Conservation (phyloP, 2,888 invertebrate genomes). For the Drosophila longiperda region DNA sequence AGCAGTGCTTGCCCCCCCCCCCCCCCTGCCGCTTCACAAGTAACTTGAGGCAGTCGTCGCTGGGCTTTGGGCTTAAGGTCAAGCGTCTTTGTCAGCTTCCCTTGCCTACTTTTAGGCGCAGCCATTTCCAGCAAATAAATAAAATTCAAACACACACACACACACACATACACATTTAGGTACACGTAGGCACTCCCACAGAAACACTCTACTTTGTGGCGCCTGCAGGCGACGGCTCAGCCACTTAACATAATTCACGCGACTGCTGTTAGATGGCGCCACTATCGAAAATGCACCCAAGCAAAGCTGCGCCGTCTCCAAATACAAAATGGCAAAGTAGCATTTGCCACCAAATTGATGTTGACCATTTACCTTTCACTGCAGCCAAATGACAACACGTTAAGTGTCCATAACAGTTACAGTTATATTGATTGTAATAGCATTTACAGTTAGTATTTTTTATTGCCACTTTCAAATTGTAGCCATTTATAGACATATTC, state of each 20-base stretch:
- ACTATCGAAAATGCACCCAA: constrained; percentile 32
- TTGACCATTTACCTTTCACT: constrained; percentile 5
- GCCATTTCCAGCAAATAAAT: constrained; percentile 62
- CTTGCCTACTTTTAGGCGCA: constrained; percentile 62
- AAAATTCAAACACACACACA: constrained; percentile 41
- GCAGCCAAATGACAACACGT: constrained; percentile 37
- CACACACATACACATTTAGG: neutral
- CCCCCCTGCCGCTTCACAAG: constrained; percentile 35
- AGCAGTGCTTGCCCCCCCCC: neutral
- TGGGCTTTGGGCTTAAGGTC: constrained; percentile 62
- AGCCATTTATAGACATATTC: neutral
- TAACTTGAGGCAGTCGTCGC: constrained; percentile 56
- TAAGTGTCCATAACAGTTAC: constrained; percentile 19
- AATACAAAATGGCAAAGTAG: constrained; percentile 28
- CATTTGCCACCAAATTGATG: constrained; percentile 17
- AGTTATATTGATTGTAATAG: constrained; percentile 32
- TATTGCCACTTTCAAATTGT: constrained; percentile 20
- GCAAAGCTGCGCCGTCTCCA: constrained; percentile 16
- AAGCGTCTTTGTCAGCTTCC: constrained; percentile 71
- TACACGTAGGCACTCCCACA: neutral
- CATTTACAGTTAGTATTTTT: constrained; percentile 17
- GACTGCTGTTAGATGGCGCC: constrained; percentile 57
- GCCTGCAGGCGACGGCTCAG: constrained; percentile 55
- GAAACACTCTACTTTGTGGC: constrained; percentile 20
- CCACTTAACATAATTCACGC: constrained; percentile 75